A percentile compares a stretch with the other conserved stretches of the same genome.
Evolutionary conservation across 2,888 invertebrate species (phyloP).

Genomic region (Anthrax anthrax): DNA sequence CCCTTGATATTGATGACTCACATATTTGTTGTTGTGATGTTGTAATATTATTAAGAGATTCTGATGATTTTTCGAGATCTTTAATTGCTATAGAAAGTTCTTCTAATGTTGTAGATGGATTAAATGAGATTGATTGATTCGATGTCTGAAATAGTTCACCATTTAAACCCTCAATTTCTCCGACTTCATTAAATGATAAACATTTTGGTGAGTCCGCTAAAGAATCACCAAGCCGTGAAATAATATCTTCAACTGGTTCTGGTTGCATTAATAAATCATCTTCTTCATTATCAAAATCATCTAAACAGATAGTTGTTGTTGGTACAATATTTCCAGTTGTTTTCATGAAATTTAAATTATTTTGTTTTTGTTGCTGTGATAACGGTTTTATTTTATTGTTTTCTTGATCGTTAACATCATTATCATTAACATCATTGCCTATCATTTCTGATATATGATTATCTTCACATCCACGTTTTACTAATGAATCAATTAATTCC

Average conservation of each 20-base stretch:
- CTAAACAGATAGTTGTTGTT: conserved; percentile 20
- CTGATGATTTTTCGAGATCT: conserved; percentile 35
- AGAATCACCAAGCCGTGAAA: conserved; percentile 47
- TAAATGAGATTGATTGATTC: conserved; percentile 10
- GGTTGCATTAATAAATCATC: conserved; percentile 36
- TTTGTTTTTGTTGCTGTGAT: conserved; percentile 19
- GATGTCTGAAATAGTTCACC: conserved; percentile 26
- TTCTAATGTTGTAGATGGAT: conserved; percentile 21
- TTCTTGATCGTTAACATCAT: conserved; percentile 9
- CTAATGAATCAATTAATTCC: conserved; percentile 43
- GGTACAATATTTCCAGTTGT: conserved; percentile 3
- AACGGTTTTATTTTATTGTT: conserved; percentile 17
- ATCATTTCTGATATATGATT: conserved; percentile 33
- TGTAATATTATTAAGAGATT: conserved; percentile 3
- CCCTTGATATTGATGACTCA: conserved; percentile 9
- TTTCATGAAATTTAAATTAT: neutral
- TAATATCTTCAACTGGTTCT: conserved; percentile 44
- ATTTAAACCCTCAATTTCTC: conserved; percentile 31
- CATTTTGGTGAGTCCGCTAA: conserved; percentile 35
- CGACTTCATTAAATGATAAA: conserved; percentile 31
- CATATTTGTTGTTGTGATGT: conserved; percentile 13
- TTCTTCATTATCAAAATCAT: conserved; percentile 38
- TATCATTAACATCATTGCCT: conserved; percentile 12
- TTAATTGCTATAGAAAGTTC: conserved; percentile 42
- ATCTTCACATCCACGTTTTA: conserved; percentile 47